Evolutionary conservation across 2,113 vertebrate species (phyloP).

Genomic region (Hippocampus mohnikei): DNA sequence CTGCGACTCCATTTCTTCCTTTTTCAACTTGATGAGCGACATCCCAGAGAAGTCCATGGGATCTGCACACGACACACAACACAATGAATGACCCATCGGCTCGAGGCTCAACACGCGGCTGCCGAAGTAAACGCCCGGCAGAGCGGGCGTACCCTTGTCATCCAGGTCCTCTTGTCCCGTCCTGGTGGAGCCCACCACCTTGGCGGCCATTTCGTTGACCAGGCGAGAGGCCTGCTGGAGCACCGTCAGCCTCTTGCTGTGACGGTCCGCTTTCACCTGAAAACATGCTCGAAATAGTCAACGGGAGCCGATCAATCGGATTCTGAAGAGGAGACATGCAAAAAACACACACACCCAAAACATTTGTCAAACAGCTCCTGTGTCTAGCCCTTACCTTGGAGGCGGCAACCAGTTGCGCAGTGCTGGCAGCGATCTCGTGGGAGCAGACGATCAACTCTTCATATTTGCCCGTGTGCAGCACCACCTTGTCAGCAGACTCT

Average conservation of each 20-base stretch:
- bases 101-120: background rate
- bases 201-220: conserved; percentile 91
- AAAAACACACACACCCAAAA: background rate
- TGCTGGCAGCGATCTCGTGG: conserved; percentile 94
- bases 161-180: conserved; percentile 90
- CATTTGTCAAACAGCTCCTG: background rate
- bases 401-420: conserved; percentile 93
- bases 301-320: too few species aligned
- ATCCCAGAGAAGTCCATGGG: conserved; percentile 97
- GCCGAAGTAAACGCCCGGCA: background rate
- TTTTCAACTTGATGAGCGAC: conserved; percentile 94
- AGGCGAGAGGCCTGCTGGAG: conserved; percentile 90
- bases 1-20: conserved; percentile 96
- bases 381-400: conserved; percentile 81
- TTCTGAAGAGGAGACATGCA: too few species aligned
- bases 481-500: conserved; percentile 91
- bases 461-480: conserved; percentile 89
- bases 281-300: background rate
- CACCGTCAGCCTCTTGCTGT: conserved; percentile 77
- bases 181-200: conserved; percentile 88
- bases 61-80: conserved; percentile 64
- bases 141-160: conserved; percentile 75
- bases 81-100: background rate
- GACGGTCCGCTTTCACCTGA: conserved; percentile 89
- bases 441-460: conserved; percentile 96